phyloP scores from a whole-genome alignment of 1,140 invertebrate species.

The Halotydeus destructor region DNA sequence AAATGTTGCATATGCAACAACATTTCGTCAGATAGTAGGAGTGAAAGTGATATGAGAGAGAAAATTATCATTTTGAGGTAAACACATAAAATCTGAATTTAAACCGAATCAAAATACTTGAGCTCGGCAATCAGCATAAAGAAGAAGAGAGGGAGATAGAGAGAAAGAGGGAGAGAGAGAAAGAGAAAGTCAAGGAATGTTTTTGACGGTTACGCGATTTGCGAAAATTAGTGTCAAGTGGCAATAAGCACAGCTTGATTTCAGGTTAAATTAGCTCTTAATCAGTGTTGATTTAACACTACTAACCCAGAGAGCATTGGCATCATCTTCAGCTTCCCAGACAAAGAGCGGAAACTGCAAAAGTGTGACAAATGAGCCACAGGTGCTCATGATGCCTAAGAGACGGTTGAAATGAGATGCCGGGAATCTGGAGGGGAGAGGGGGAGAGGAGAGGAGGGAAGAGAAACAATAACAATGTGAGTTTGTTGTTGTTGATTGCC shows the following conservation, averaged over 20 bases:
- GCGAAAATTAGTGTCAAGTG: too few relatives aligned
- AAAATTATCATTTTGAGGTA: too few relatives aligned
- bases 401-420: constrained; percentile 17
- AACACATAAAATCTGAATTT: too few relatives aligned
- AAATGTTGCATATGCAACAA: background rate
- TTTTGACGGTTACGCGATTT: background rate
- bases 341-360: constrained; percentile 18
- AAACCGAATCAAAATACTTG: too few relatives aligned
- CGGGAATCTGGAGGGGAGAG: constrained; percentile 14
- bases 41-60: background rate
- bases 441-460: background rate
- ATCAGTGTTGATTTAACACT: background rate
- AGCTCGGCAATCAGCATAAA: too few relatives aligned
- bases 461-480: background rate
- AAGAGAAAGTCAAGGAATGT: too few relatives aligned
- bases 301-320: constrained; percentile 15
- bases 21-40: background rate
- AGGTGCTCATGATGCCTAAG: constrained; percentile 18
- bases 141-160: too few relatives aligned
- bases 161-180: too few relatives aligned
- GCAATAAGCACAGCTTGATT: background rate
- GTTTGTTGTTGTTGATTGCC: background rate
- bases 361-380: constrained; percentile 14
- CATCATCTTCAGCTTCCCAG: constrained; percentile 13
- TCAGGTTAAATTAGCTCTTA: too few relatives aligned